Base-by-base conservation (phyloP, 2,797 vertebrate genomes). In the Mormyrus hasselquistii region DNA sequence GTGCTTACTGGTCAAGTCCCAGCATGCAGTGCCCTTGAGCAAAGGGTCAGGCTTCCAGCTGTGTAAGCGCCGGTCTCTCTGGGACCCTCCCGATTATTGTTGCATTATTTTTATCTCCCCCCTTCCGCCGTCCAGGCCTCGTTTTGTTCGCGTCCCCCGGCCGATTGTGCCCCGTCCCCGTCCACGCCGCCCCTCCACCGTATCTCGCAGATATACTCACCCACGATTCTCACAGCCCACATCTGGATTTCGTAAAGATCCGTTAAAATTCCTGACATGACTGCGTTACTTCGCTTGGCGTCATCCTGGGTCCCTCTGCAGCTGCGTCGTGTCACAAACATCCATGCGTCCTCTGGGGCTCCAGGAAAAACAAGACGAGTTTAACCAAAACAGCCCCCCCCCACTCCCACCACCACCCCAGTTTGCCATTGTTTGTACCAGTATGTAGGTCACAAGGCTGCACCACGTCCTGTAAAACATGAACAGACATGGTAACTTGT, bases 221-320 rank as follows among this genome's bases (percentile, higher is more conserved):
- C 16, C 79, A 4, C 16, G 38, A 47, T 83, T 22, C 57, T 59
- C 22, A 47, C 34, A 49, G n/a, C 69, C 52, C 52, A 84, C 52
- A 47, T 84, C 41, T 89, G 79, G 38, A 44, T 16, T 57, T 38
- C 44, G 55, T 85, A 62, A 29, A 41, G 88, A 87, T 86, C 53
- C 84, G 86, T 88, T 73, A 34, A 90, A 90, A 91, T 92, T 88
- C 76, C 87, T 90, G 85, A 25, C 86, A 89, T 89, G 82, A 50
- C 41, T 90, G 76, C 49, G 25, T 90, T 79, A 59, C 69, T 34
- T 25, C 52, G 25, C 47, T 57, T 73, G 55, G 87, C 76, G 59
- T 14, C 73, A 65, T 73, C 90, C 87, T 90, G 87, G 73, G 88
- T 90, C 49, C 88, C 53, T 90, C 76, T 59, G 62, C 69, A 90